Evolutionary conservation across 2,797 vertebrate genomes (phyloP).

Genomic region (Ficedula albicollis): DNA sequence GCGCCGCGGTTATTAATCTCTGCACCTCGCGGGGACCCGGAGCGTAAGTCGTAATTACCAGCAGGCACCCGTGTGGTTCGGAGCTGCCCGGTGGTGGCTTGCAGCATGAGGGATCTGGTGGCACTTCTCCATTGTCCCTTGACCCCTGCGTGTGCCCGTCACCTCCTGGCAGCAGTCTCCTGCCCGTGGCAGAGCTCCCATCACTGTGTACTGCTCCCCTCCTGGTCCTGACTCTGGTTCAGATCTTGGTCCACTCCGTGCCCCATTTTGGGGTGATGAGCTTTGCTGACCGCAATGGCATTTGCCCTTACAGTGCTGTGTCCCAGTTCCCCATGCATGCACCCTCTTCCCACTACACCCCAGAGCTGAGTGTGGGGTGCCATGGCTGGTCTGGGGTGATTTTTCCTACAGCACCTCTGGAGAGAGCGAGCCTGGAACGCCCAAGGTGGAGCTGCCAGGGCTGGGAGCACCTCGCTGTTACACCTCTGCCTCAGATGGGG

Average conservation of each 20-base stretch:
- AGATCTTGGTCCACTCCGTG: fast-evolving
- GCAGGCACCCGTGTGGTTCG: background rate
- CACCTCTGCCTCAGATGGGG: background rate
- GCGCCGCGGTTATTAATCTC: conserved; percentile 1
- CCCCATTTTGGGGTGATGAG: background rate
- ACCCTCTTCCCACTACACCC: background rate
- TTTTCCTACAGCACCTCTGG: background rate
- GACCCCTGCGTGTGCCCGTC: fast-evolving
- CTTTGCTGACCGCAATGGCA: background rate
- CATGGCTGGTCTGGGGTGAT: too few species aligned
- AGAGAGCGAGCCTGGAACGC: background rate
- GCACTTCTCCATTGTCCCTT: background rate
- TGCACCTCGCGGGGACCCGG: background rate
- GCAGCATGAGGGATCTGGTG: fast-evolving
- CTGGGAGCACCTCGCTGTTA: background rate
- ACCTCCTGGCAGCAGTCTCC: background rate
- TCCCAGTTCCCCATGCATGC: background rate
- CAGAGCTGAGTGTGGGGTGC: background rate
- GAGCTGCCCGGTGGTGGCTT: background rate
- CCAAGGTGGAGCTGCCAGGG: background rate
- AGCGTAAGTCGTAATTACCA: conserved; percentile 16
- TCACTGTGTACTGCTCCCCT: fast-evolving
- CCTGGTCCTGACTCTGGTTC: too few species aligned
- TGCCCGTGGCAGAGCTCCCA: fast-evolving
- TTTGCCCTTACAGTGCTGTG: background rate